Evolutionary conservation across 2,797 vertebrate species (phyloP).

Genomic region (Halcyon smyrnensis): DNA sequence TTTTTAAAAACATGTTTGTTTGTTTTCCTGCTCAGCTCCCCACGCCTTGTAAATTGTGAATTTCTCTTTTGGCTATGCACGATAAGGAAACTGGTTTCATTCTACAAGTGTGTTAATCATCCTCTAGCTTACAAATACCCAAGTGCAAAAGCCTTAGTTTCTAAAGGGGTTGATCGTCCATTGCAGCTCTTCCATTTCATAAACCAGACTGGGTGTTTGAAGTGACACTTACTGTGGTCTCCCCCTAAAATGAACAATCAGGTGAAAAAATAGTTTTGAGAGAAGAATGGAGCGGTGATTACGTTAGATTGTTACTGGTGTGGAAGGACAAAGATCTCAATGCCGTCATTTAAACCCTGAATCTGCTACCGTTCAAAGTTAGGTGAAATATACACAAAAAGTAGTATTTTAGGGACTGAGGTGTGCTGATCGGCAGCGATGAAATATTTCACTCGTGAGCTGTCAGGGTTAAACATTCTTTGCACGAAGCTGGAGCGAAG

Average conservation of each 20-base stretch:
- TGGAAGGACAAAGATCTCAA: neutral
- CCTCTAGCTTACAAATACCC: neutral
- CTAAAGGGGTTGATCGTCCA: neutral
- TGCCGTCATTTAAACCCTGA: neutral
- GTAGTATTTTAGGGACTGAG: neutral
- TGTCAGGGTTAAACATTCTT: neutral
- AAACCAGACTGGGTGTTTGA: neutral
- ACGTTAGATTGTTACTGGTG: neutral
- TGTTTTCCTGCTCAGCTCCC: conserved; percentile 38
- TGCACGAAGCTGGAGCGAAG: neutral
- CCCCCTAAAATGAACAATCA: neutral
- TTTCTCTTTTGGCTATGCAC: conserved; percentile 27
- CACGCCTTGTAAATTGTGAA: conserved; percentile 37
- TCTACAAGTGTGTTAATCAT: conserved; percentile 26
- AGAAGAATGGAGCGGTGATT: rapidly evolving
- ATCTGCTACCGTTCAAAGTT: neutral
- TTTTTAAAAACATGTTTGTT: conserved; percentile 54
- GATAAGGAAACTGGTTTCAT: neutral
- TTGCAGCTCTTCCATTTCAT: neutral
- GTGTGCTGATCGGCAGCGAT: neutral
- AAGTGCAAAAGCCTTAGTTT: neutral
- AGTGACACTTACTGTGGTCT: neutral
- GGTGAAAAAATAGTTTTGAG: neutral
- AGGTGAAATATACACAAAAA: neutral
- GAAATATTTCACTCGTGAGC: neutral